Evolutionary conservation across 2,113 vertebrate species (phyloP), one percentile per base, ranked within the genome.

Genomic region (Saccopteryx bilineata): DNA sequence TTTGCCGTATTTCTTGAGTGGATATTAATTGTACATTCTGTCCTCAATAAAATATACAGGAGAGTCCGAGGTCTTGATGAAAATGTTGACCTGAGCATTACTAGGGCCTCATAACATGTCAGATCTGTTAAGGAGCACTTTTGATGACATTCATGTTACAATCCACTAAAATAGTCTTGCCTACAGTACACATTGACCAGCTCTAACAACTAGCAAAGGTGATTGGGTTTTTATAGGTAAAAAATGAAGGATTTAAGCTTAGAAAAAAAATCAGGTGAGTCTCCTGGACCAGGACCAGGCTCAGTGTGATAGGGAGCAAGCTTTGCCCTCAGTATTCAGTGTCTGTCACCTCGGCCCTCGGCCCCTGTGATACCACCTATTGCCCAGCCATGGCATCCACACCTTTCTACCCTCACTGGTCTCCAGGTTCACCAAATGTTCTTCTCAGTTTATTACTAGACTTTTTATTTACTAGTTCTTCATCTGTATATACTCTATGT

Each of bases 371-470:
- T 12, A 23, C 89, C 50, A 56, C 21, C 68, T 7, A 9, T 26
- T 3, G 5, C 26, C 18, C 13, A 5, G 0, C 21, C 13, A 1
- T 12, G 58, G 10, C 3, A 4, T 9, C 52, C 24, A 21, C 13
- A 5, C n/a, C 48, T 46, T 2, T 2, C 5, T 5, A 48, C 46
- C n/a, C 7, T 86, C 63, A 1, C 9, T 28, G 23, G 9, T 46
- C 87, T 65, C 28, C 14, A 31, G 31, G 72, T 24, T 33, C 71
- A 75, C 19, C 63, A 48, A 21, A 76, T 15, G 19, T 33, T 52
- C 28, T 78, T 52, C 26, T 75, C 12, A 1, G 2, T 56, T 48
- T 79, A 66, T 3, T 83, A 60, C 11, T 21, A 39, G 58, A 58
- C 0, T 28, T 69, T 75, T 81, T 39, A 58, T 11, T 23, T 50